A percentile compares a stretch with the other conserved stretches of the same genome.
Conservation (phyloP, 2,113 vertebrate species). For the Hiodon tergisus region DNA sequence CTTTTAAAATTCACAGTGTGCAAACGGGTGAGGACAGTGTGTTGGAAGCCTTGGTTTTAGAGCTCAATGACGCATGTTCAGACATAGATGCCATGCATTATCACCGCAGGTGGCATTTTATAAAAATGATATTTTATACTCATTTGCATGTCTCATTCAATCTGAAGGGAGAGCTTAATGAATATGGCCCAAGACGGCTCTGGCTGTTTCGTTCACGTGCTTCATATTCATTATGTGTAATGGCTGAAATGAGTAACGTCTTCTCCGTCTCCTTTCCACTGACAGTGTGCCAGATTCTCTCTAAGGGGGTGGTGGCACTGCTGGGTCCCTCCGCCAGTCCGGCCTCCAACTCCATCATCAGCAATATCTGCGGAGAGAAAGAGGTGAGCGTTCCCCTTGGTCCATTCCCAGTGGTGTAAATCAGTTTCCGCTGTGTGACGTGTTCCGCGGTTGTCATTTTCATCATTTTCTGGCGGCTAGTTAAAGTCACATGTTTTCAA, state of each 20-base stretch:
- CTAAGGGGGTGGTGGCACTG: constrained; percentile 92
- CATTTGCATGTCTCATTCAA: no score
- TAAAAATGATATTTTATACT: no score
- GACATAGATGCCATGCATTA: no score
- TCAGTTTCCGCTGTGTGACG: no score
- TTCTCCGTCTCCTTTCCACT: constrained; percentile 25
- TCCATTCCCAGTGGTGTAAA: neutral
- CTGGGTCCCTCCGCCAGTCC: constrained; percentile 94
- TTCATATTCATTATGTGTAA: neutral
- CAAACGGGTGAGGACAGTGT: neutral
- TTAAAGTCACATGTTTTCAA: no score
- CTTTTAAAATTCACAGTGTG: neutral
- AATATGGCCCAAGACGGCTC: neutral
- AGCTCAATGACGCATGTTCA: no score
- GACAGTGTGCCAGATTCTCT: constrained; percentile 97
- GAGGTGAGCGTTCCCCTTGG: constrained; percentile 73
- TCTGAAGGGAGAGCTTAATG: neutral
- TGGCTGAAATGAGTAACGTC: neutral
- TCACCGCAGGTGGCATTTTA: no score
- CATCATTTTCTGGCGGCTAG: no score
- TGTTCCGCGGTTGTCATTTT: no score
- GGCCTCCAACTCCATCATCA: constrained; percentile 97
- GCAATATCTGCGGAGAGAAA: constrained; percentile 98
- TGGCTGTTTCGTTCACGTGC: no score
- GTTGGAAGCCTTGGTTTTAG: neutral